Evolutionary conservation across 2,797 vertebrate genomes (phyloP).

Genomic region (Arnoldichthys spilopterus): DNA sequence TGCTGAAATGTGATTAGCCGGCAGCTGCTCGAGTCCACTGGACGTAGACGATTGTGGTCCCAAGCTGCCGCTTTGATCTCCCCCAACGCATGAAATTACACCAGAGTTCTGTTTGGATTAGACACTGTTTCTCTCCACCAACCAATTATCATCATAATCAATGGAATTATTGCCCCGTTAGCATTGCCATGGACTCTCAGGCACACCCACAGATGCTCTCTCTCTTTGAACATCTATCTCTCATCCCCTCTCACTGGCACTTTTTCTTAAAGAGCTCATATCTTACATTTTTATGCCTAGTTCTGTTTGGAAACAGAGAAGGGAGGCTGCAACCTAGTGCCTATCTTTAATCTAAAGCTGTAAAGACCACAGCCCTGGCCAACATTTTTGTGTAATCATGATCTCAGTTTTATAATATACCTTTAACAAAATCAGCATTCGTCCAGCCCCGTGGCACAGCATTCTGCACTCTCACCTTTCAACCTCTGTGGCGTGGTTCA

Average conservation of each 20-base stretch:
- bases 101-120: conserved; percentile 63
- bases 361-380: too few species aligned
- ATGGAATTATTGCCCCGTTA: conserved; percentile 63
- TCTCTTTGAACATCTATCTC: conserved; percentile 42
- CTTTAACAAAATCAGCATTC: too few species aligned
- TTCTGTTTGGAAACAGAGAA: too few species aligned
- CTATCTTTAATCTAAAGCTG: too few species aligned
- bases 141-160: conserved; percentile 70
- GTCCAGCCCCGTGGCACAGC: too few species aligned
- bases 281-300: neutral
- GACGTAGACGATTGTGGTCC: conserved; percentile 87
- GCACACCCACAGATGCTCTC: conserved; percentile 12
- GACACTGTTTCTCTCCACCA: conserved; percentile 58
- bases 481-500: too few species aligned
- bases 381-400: too few species aligned
- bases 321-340: too few species aligned
- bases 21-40: conserved; percentile 95
- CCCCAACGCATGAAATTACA: conserved; percentile 62
- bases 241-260: neutral
- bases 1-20: conserved; percentile 92
- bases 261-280: neutral
- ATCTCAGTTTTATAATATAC: too few species aligned
- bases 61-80: conserved; percentile 85
- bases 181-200: conserved; percentile 58
- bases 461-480: too few species aligned